phyloP scores from a whole-genome alignment of 2,888 invertebrate genomes.

The Globia sparganii region DNA sequence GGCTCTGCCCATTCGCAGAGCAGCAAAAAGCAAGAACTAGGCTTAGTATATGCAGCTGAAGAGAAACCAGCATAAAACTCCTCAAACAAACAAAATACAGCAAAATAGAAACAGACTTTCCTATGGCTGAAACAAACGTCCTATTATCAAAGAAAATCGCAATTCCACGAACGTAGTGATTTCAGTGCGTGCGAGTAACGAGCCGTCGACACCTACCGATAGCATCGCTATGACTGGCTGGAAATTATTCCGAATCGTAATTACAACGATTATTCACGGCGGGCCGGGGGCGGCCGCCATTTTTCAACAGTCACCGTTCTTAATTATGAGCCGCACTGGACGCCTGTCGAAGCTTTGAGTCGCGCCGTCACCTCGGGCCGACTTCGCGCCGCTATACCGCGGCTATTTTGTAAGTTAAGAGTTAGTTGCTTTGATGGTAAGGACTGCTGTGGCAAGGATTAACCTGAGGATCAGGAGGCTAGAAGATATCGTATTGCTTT shows the following conservation, averaged over 20 bases:
- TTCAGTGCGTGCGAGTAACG: slow-evolving; percentile 88
- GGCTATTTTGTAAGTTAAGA: slow-evolving; percentile 70
- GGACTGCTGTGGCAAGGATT: slow-evolving; percentile 14
- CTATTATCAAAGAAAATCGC: slow-evolving; percentile 79
- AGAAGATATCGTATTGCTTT: background rate
- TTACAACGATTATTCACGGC: slow-evolving; percentile 91
- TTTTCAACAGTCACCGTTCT: slow-evolving; percentile 91
- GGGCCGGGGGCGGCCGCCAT: slow-evolving; percentile 90
- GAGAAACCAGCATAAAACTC: background rate
- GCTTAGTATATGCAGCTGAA: background rate
- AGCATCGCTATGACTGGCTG: slow-evolving; percentile 91
- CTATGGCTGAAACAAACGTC: slow-evolving; percentile 56
- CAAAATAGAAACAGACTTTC: slow-evolving; percentile 52
- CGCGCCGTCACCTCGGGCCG: slow-evolving; percentile 89
- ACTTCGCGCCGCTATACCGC: slow-evolving; percentile 79
- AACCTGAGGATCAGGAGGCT: background rate
- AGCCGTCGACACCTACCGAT: slow-evolving; percentile 90
- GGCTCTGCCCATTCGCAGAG: background rate
- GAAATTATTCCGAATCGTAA: slow-evolving; percentile 91
- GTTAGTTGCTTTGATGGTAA: slow-evolving; percentile 30
- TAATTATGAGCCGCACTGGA: slow-evolving; percentile 90
- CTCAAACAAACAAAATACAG: slow-evolving; percentile 12
- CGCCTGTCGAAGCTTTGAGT: slow-evolving; percentile 90
- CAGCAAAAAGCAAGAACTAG: slow-evolving; percentile 18
- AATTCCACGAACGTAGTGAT: slow-evolving; percentile 78